These are phyloP conservation scores for Acronicta aceris DNA, from an alignment of 2,888 invertebrate species.

Conservation along the genomic window DNA sequence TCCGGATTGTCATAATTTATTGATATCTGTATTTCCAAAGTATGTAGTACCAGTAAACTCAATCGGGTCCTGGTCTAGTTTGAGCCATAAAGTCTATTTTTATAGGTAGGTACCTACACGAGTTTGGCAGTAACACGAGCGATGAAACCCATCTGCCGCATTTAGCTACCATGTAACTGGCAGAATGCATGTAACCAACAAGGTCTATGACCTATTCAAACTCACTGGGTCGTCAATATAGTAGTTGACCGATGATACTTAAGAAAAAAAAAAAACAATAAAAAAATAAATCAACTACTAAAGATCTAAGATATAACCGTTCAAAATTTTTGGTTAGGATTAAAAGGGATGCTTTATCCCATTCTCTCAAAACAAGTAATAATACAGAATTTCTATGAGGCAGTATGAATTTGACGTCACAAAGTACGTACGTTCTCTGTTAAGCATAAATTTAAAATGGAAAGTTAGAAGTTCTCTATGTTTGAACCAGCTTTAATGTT, in stretches of 20 bases:
- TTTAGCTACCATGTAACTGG: conserved; percentile 11
- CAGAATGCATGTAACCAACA: conserved; percentile 14
- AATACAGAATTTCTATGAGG: no score
- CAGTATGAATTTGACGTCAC: no score
- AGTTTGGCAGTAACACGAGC: conserved; percentile 36
- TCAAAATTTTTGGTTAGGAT: no score
- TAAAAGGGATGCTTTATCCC: no score
- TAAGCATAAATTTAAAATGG: no score
- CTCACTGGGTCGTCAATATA: conserved; percentile 23
- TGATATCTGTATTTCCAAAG: conserved; percentile 16
- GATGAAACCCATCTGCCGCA: conserved; percentile 48
- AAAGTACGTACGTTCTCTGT: no score
- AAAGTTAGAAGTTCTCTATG: no score
- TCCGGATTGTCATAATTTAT: not conserved
- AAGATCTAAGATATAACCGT: no score
- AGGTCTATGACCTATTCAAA: conserved; percentile 31
- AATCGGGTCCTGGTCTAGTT: conserved; percentile 21
- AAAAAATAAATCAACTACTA: no score
- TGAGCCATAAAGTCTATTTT: conserved; percentile 27
- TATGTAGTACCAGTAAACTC: conserved; percentile 17
- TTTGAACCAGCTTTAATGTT: no score
- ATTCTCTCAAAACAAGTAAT: no score
- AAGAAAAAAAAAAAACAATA: conserved; percentile 11
- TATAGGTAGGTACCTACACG: conserved; percentile 41
- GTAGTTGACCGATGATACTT: conserved; percentile 16